A percentile compares a stretch with the other conserved stretches of the same genome.
Evolutionary conservation across 2,113 vertebrate species (phyloP).

Genomic region (Phainopepla nitens): DNA sequence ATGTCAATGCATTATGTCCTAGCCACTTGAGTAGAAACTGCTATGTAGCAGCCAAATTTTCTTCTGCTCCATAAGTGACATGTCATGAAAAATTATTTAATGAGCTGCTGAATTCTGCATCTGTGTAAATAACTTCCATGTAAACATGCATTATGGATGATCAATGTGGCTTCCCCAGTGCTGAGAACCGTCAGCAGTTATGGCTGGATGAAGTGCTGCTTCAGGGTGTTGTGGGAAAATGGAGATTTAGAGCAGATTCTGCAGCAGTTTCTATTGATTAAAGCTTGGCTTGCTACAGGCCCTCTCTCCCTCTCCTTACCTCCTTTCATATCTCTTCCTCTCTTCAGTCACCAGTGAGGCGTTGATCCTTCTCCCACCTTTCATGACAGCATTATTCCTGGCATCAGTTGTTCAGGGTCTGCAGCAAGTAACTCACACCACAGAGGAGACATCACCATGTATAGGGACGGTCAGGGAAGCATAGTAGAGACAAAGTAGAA

Average conservation of each 20-base stretch:
- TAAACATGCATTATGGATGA: not conserved
- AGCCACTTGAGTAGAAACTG: not conserved
- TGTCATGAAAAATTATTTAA: conserved; percentile 19
- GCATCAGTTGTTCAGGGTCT: not conserved
- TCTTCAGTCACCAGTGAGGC: not conserved
- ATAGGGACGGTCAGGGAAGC: accelerated
- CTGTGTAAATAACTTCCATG: conserved; percentile 1
- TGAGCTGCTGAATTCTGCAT: conserved; percentile 23
- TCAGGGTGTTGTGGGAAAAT: not conserved
- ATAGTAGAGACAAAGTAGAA: not conserved
- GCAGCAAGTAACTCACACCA: accelerated
- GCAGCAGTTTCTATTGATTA: not conserved
- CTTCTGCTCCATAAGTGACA: not conserved
- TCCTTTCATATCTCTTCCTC: not conserved
- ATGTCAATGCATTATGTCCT: not conserved
- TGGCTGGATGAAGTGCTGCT: not conserved
- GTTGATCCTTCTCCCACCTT: not conserved
- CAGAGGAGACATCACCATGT: not conserved
- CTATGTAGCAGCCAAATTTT: not conserved
- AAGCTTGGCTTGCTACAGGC: not conserved
- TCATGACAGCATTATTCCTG: accelerated
- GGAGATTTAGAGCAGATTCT: not conserved
- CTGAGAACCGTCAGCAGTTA: not conserved
- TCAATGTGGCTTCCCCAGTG: not conserved
- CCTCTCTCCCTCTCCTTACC: accelerated